Base-by-base conservation (phyloP, 2,797 vertebrate genomes). In the Sitta carolinensis region DNA sequence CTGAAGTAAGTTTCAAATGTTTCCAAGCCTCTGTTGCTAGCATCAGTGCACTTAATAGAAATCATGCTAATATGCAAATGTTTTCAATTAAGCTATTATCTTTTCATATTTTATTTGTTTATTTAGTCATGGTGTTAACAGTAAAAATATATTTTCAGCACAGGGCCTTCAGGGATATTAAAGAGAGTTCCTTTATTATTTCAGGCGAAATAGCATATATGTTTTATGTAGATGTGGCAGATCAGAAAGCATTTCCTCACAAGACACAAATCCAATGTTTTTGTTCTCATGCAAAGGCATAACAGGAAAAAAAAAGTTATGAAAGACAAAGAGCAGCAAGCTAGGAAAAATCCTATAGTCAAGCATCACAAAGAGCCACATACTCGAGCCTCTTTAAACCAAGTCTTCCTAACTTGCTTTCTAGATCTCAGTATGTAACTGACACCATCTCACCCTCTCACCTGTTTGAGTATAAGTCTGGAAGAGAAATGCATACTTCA, bases 71-170 rank as follows among this genome's bases (percentile, higher is more conserved):
- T 84, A 92, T 87, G 86, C 42, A 87, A 94, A 89, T 89, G 57
- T 90, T 95, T 95, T 76, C 74, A 92, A 90, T 92, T 90, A 66
- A 84, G 70, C 67, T 92, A 79, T 82, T 93, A 73, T 76, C 42
- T 93, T 93, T 95, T 89, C 32, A 64, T 84, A 73, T 84, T 94
- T 87, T 84, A 83, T 88, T 96, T 88, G 75, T 80, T 91, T 96
- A 78, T 87, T 91, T 92, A 91, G 84, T 89, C 58, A 91, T 55
- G 26, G 70, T 69, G 78, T 87, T 93, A 94, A 90, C 64, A 87
- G 29, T 40, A 76, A 83, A 91, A 94, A 57, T 74, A 62, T 85
- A 52, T 73, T 64, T 72, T 72, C 81, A 83, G 67, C 58, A 70
- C 51, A 77, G 32, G 48, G 69, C 73, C 91, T 95, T 91, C 0